Evolutionary conservation across 1,140 invertebrate genomes (phyloP).

Genomic region (Bombus ignitus): DNA sequence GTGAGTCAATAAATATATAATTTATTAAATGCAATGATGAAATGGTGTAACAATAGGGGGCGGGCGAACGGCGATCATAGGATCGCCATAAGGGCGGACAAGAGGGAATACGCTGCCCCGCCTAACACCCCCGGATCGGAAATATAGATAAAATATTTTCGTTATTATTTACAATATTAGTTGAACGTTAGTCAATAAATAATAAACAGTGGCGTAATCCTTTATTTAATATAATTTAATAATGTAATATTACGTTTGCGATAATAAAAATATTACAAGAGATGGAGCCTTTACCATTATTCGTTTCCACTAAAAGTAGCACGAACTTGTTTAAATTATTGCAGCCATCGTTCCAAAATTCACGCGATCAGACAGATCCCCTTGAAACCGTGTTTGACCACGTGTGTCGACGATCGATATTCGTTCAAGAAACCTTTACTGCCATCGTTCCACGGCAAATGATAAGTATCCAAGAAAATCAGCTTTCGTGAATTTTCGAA

Average conservation of each 20-base stretch:
- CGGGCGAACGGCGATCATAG: slow-evolving; percentile 73
- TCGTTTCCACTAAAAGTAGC: slow-evolving; percentile 70
- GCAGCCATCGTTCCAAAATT: slow-evolving; percentile 53
- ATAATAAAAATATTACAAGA: slow-evolving; percentile 83
- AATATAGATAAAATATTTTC: slow-evolving; percentile 84
- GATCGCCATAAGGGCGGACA: slow-evolving; percentile 69
- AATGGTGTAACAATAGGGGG: slow-evolving; percentile 83
- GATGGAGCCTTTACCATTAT: slow-evolving; percentile 78
- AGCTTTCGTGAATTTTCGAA: slow-evolving; percentile 55
- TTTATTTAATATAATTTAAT: slow-evolving; percentile 77
- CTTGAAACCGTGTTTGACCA: not conserved
- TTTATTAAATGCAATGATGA: slow-evolving; percentile 84
- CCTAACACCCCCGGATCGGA: slow-evolving; percentile 78
- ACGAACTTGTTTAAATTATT: slow-evolving; percentile 57
- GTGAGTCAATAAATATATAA: slow-evolving; percentile 83
- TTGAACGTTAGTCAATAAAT: slow-evolving; percentile 82
- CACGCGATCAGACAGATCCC: not conserved
- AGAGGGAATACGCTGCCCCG: slow-evolving; percentile 73
- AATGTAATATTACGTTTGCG: slow-evolving; percentile 77
- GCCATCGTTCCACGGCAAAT: too few relatives aligned
- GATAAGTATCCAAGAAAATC: slow-evolving; percentile 9
- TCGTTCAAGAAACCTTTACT: not conserved
- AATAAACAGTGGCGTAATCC: slow-evolving; percentile 80
- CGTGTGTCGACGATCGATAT: not conserved
- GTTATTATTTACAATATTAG: slow-evolving; percentile 83